Evolutionary conservation across 2,113 vertebrate species (phyloP).

Genomic region (Sander lucioperca): DNA sequence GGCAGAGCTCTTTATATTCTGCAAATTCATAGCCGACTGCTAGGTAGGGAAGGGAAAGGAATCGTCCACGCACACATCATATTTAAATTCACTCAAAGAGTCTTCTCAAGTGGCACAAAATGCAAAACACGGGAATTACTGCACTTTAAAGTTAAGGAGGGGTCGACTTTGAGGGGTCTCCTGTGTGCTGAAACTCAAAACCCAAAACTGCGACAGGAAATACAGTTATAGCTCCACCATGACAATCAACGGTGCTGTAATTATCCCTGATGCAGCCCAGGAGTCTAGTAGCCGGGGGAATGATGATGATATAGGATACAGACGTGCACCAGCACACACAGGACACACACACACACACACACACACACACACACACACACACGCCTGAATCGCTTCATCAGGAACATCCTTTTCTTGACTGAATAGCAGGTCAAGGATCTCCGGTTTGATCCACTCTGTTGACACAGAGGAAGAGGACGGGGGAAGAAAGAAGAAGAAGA

Average conservation of each 20-base stretch:
- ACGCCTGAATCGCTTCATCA: not conserved
- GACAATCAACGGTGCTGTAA: constrained; percentile 62
- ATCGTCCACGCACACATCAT: constrained; percentile 35
- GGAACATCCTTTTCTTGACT: constrained; percentile 35
- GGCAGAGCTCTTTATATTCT: constrained; percentile 31
- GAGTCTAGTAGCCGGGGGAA: constrained; percentile 22
- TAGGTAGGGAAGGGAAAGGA: constrained; percentile 29
- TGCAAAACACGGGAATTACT: constrained; percentile 43
- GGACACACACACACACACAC: not conserved
- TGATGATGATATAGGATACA: constrained; percentile 49
- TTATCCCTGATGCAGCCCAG: constrained; percentile 59
- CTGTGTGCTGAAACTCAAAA: constrained; percentile 60
- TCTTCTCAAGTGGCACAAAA: constrained; percentile 37
- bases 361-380: not conserved
- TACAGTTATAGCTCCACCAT: constrained; percentile 49
- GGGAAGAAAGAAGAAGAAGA: constrained; percentile 16
- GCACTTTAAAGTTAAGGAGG: constrained; percentile 30
- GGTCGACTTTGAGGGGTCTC: constrained; percentile 40
- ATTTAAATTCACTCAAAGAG: constrained; percentile 36
- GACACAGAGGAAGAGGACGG: constrained; percentile 47
- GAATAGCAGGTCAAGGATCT: constrained; percentile 45
- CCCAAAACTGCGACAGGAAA: constrained; percentile 57
- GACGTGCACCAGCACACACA: constrained; percentile 10
- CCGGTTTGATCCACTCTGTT: constrained; percentile 28
- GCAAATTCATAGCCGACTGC: constrained; percentile 4